Base-by-base conservation (phyloP, 1,140 invertebrate species). In the Ceratina australensis region DNA sequence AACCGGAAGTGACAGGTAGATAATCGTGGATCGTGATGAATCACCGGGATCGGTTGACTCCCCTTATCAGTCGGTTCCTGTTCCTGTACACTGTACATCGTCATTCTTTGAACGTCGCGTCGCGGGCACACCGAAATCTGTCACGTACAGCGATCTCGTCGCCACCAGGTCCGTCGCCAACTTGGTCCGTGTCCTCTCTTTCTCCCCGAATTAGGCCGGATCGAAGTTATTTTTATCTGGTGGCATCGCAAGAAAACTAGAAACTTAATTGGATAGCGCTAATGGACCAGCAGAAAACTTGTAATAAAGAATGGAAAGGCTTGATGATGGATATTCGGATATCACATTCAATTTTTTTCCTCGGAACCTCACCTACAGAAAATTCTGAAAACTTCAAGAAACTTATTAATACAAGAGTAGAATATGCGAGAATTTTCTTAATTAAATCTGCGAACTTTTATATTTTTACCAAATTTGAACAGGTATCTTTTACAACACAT, bases 141-240 rank as follows among this genome's bases (percentile, higher is more conserved):
- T 83, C 82, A 72, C 81, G 81, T 72, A 54, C 78, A 73, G 56
- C 49, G 42, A 52, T 61, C 28, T 73, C 28, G 50, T 49, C 60
- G 54, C 10, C 22, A 61, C 7, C 60, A 4, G 74, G 24, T n/a
- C n/a, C n/a, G n/a, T n/a, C n/a, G n/a, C n/a, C n/a, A 52, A 20
- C 24, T 49, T 65, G n/a, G 4, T 4, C 13, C 12, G 2, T 54
- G 61, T 49, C 65, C 66, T 71, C 4, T 20, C 59, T 16, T 69
- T 76, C n/a, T 66, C 24, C 15, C 75, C 52, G 68, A 72, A 82
- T 83, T 82, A 59, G 71, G 71, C 72, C 67, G 83, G 82, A 87
- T 88, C 83, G 86, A 85, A 87, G 81, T 86, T 87, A 87, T 84
- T 87, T 88, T 86, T 85, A 86, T 80, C 79, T 78, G 78, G 80